Conservation (phyloP, 1,140 invertebrate genomes). For the Acromyrmex charruanus region DNA sequence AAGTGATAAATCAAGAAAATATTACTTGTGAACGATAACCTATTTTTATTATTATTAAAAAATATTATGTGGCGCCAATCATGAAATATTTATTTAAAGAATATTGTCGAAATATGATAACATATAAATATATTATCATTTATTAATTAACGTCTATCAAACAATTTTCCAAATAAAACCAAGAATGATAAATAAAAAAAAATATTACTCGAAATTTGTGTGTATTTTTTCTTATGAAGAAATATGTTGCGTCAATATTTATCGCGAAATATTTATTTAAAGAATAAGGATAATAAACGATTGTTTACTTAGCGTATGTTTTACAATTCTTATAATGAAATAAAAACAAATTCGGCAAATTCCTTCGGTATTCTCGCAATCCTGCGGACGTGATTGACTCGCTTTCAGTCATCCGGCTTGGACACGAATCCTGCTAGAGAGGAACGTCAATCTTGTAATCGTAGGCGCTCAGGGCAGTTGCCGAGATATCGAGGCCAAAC, state of each 20-base stretch:
- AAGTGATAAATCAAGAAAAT: too few species aligned
- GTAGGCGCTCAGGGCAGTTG: neutral
- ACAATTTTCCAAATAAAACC: neutral
- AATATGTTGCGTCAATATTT: neutral
- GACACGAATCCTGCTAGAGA: conserved; percentile 9
- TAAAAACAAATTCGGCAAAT: neutral
- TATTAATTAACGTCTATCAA: neutral
- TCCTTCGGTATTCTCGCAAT: neutral
- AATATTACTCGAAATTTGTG: neutral
- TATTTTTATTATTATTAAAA: too few species aligned
- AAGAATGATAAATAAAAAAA: neutral
- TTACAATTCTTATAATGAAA: neutral
- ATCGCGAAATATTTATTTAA: neutral
- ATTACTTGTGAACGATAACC: too few species aligned
- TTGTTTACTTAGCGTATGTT: neutral
- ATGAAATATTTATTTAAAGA: too few species aligned
- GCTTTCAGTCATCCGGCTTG: conserved; percentile 34
- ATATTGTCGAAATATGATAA: neutral
- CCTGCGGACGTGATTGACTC: conserved; percentile 31
- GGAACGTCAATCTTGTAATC: conserved; percentile 33
- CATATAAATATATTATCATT: neutral
- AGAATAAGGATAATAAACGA: neutral
- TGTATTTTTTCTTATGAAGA: neutral
- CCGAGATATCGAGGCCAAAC: conserved; percentile 33
- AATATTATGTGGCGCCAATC: too few species aligned